phyloP scores from a whole-genome alignment of 2,888 invertebrate genomes.

The Lithophane semibrunnea region DNA sequence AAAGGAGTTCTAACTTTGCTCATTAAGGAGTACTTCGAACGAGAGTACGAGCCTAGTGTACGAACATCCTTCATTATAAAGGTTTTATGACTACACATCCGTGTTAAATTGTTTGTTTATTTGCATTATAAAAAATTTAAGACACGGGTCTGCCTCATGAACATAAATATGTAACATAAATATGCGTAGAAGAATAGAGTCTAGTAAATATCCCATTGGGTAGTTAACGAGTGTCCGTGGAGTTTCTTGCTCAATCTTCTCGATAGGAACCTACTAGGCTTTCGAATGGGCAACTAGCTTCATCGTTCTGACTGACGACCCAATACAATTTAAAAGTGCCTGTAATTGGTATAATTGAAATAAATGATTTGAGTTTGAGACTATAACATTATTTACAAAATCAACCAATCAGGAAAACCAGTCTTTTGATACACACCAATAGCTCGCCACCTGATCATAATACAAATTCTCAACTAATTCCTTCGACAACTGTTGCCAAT shows the following conservation, averaged over 20 bases:
- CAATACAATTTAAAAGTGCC: not conserved
- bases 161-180: not conserved
- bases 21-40: conserved; percentile 18
- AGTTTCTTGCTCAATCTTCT: no score
- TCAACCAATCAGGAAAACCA: not conserved
- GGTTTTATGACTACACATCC: not conserved
- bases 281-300: not conserved
- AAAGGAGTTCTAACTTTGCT: conserved; percentile 38
- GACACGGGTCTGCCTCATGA: not conserved
- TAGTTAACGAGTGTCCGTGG: no score
- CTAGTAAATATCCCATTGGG: not conserved
- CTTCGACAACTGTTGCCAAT: conserved; percentile 64
- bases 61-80: not conserved
- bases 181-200: not conserved
- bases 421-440: conserved; percentile 3
- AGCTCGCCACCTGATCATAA: conserved; percentile 31
- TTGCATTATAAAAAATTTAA: not conserved
- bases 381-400: not conserved
- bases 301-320: not conserved
- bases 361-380: no score
- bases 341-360: not conserved
- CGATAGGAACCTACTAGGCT: no score
- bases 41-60: conserved; percentile 15
- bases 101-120: not conserved
- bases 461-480: conserved; percentile 42